Evolutionary conservation across 2,888 invertebrate species (phyloP).

Genomic region (Aquatica leii): DNA sequence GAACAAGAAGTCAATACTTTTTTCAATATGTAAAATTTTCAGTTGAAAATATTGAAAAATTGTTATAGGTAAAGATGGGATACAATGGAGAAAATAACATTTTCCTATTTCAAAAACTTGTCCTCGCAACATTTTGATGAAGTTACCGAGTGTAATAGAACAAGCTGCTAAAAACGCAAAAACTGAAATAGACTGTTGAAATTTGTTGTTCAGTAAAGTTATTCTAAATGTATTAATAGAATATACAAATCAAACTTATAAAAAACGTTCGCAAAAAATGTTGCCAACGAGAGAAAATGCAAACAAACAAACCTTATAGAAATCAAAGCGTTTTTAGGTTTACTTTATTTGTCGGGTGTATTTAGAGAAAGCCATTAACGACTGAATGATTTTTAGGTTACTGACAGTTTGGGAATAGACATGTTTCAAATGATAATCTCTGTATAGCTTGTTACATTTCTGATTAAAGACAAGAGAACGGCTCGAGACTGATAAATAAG

Average conservation of each 20-base stretch:
- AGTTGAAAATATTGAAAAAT: too few relatives aligned
- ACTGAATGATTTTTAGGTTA: not conserved
- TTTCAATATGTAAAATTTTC: too few relatives aligned
- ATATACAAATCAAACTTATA: not conserved
- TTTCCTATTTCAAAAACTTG: not conserved
- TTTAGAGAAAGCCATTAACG: not conserved
- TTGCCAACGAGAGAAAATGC: not conserved
- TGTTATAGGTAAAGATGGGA: not conserved
- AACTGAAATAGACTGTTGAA: not conserved
- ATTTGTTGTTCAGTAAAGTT: not conserved
- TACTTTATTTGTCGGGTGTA: not conserved
- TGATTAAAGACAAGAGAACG: too few relatives aligned
- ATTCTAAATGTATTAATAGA: not conserved
- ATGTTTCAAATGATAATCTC: too few relatives aligned
- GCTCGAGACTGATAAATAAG: too few relatives aligned
- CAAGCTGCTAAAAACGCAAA: not conserved
- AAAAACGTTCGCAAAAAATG: not conserved
- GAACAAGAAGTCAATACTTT: too few relatives aligned
- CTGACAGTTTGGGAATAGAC: too few relatives aligned
- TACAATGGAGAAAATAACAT: not conserved
- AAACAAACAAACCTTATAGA: not conserved
- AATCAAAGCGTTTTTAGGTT: not conserved
- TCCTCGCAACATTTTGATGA: not conserved
- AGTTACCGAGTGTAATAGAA: not conserved
- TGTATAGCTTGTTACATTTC: too few relatives aligned